Percentiles rank a stretch among this genome's conserved stretches.
Conservation (phyloP, 2,797 vertebrate species). For the Heliangelus exortis region DNA sequence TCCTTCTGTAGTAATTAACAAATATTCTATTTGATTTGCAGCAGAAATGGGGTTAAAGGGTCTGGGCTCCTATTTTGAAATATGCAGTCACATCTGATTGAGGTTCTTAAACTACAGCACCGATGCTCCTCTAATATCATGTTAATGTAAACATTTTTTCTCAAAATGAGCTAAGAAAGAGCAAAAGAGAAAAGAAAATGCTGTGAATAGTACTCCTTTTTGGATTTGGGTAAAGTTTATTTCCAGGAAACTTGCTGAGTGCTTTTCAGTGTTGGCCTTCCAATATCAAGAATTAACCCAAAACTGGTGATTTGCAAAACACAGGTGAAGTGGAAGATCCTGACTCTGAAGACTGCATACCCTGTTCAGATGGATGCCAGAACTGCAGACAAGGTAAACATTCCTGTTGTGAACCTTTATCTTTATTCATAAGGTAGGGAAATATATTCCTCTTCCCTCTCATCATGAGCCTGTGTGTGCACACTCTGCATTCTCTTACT, state of each 20-base stretch:
- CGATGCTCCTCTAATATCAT: background rate
- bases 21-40: background rate
- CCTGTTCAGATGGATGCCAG: slow-evolving; percentile 88
- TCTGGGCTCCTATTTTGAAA: background rate
- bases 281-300: background rate
- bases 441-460: background rate
- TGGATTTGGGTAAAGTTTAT: background rate
- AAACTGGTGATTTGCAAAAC: background rate
- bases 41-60: background rate
- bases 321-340: slow-evolving; percentile 81
- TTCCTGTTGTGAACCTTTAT: background rate
- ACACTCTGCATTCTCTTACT: background rate
- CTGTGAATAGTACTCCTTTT: background rate
- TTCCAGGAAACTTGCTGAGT: background rate
- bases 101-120: background rate
- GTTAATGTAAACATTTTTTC: background rate
- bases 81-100: background rate
- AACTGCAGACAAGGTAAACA: slow-evolving; percentile 85
- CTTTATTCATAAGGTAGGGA: background rate
- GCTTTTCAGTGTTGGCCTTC: background rate
- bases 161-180: background rate
- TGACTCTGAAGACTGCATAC: slow-evolving; percentile 79
- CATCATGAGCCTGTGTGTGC: background rate
- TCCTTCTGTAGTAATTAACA: background rate
- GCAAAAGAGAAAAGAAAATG: background rate